phyloP scores from a whole-genome alignment of 1,140 invertebrate species.

The Nasonia longicornis region DNA sequence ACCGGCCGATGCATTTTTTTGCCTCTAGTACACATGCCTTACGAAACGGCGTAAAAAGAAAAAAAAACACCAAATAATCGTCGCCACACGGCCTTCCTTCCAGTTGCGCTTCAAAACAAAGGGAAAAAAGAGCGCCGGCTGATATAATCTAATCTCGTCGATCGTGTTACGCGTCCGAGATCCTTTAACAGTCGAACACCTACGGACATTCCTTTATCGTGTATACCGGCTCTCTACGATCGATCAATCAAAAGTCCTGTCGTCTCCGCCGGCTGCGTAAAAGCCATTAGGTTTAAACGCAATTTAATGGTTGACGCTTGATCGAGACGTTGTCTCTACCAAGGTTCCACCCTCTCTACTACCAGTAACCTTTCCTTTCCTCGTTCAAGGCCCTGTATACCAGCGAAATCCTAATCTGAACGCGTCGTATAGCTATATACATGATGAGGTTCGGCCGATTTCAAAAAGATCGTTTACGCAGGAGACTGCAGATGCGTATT shows the following conservation, averaged over 20 bases:
- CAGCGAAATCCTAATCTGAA: constrained; percentile 15
- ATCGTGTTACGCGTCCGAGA: constrained; percentile 35
- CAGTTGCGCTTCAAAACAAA: constrained; percentile 4
- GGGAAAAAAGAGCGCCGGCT: background rate
- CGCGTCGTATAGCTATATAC: background rate
- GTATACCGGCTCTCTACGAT: constrained; percentile 6
- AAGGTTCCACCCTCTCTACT: background rate
- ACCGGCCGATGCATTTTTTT: background rate
- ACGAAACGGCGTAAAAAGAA: background rate
- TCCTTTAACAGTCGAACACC: constrained; percentile 40
- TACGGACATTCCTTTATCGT: constrained; percentile 39
- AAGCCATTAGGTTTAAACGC: constrained; percentile 26
- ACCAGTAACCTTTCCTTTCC: background rate
- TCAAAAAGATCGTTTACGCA: background rate
- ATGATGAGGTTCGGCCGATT: background rate
- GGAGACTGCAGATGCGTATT: background rate
- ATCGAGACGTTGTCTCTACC: constrained; percentile 15
- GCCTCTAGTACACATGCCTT: background rate
- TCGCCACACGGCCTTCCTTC: background rate
- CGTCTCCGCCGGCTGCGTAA: background rate
- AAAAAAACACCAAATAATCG: background rate
- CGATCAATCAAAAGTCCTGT: constrained; percentile 41
- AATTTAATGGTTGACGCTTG: constrained; percentile 31
- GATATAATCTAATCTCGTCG: constrained; percentile 30
- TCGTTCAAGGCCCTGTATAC: background rate